phyloP scores from a whole-genome alignment of 2,888 invertebrate species.

The Lagria hirta region DNA sequence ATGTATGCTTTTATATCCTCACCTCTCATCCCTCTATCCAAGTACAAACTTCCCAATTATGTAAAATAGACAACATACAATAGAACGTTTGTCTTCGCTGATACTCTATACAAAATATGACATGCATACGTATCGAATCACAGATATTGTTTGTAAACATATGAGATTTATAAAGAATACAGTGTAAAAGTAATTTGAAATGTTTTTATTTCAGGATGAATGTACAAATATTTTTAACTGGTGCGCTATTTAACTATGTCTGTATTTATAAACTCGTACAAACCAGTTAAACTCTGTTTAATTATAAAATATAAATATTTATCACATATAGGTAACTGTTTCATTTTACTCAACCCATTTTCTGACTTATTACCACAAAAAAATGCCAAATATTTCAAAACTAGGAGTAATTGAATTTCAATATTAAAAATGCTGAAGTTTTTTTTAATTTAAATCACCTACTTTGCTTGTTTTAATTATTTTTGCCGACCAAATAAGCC shows the following conservation, averaged over 20 bases:
- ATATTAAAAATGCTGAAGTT: no score
- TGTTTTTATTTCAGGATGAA: constrained; percentile 53
- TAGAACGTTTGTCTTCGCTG: neutral
- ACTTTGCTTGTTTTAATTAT: no score
- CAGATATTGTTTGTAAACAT: constrained; percentile 40
- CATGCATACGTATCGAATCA: constrained; percentile 41
- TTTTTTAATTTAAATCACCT: no score
- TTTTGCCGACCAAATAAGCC: no score
- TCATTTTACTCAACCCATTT: no score
- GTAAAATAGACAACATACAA: constrained; percentile 27
- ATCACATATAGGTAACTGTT: constrained; percentile 50
- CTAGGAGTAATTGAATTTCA: no score
- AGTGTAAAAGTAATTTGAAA: constrained; percentile 50
- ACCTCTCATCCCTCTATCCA: constrained; percentile 34
- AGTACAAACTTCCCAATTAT: constrained; percentile 42
- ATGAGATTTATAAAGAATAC: constrained; percentile 41
- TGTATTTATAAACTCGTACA: constrained; percentile 54
- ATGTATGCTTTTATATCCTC: constrained; percentile 38
- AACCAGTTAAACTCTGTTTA: constrained; percentile 55
- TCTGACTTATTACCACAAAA: no score
- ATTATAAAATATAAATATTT: constrained; percentile 56
- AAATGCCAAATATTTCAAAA: no score
- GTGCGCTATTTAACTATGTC: constrained; percentile 50
- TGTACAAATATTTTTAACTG: constrained; percentile 55
- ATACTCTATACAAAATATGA: constrained; percentile 10